phyloP scores from a whole-genome alignment of 1,140 invertebrate species.

The Leguminivora glycinivorella region DNA sequence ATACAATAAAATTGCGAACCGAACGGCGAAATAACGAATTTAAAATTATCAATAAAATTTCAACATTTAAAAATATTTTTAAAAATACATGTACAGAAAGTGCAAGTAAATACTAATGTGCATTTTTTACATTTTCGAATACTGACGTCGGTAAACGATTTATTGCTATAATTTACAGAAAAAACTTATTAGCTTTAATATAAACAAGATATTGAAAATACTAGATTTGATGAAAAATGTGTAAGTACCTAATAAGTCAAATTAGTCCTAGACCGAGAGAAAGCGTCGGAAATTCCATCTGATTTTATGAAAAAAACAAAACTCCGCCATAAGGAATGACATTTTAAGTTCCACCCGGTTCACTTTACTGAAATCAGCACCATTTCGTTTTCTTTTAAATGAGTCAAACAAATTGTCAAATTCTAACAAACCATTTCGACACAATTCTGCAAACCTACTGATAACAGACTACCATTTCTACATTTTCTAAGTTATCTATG shows the following conservation, averaged over 20 bases:
- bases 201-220: slow-evolving; percentile 24
- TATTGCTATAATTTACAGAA: slow-evolving; percentile 45
- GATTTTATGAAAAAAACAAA: background rate
- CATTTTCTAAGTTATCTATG: background rate
- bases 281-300: background rate
- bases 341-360: background rate
- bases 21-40: slow-evolving; percentile 63
- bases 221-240: background rate
- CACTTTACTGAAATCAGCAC: background rate
- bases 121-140: slow-evolving; percentile 49
- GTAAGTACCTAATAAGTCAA: background rate
- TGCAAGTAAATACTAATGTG: slow-evolving; percentile 33
- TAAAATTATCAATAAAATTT: slow-evolving; percentile 75
- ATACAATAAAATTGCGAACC: slow-evolving; percentile 59
- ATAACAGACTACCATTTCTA: background rate
- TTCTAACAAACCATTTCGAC: background rate
- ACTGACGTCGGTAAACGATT: slow-evolving; percentile 59
- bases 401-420: too few relatives aligned
- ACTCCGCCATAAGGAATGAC: background rate
- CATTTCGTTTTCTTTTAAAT: too few relatives aligned
- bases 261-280: background rate
- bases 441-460: background rate
- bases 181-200: slow-evolving; percentile 31
- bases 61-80: slow-evolving; percentile 53
- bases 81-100: slow-evolving; percentile 45